Evolutionary conservation across 2,888 invertebrate genomes (phyloP).

Genomic region (Oscheius sp.): DNA sequence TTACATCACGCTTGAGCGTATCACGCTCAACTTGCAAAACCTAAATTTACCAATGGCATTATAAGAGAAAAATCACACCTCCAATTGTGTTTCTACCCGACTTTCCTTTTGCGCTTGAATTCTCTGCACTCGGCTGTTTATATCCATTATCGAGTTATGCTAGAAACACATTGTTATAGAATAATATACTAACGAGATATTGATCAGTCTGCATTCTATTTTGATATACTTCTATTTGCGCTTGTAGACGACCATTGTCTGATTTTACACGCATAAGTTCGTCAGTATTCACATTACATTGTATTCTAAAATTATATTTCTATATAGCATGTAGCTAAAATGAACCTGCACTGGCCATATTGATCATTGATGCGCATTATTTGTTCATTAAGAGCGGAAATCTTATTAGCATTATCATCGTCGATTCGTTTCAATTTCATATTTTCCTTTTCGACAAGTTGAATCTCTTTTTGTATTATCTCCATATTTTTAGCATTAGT

Average conservation of each 20-base stretch:
- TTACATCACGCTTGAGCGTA: conserved; percentile 40
- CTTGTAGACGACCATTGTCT: conserved; percentile 15
- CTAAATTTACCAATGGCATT: neutral
- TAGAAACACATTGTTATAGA: too few species aligned
- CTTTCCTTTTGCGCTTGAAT: conserved; percentile 43
- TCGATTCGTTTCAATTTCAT: conserved; percentile 8
- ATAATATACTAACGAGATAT: conserved; percentile 38
- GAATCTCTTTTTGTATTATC: conserved; percentile 16
- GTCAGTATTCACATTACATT: conserved; percentile 2
- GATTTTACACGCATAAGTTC: conserved; percentile 2
- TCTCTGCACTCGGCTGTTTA: conserved; percentile 40
- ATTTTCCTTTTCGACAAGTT: conserved; percentile 26
- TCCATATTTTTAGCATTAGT: conserved; percentile 29
- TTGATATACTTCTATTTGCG: conserved; percentile 41
- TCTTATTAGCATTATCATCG: conserved; percentile 12
- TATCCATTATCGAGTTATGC: conserved; percentile 47
- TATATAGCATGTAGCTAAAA: neutral
- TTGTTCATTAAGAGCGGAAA: conserved; percentile 3
- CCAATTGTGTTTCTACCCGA: conserved; percentile 41
- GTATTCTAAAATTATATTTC: conserved; percentile 1
- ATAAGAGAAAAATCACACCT: conserved; percentile 24
- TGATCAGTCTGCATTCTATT: conserved; percentile 35
- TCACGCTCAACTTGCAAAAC: conserved; percentile 44
- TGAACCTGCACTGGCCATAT: conserved; percentile 3
- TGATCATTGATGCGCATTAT: conserved; percentile 14